Evolutionary conservation across 2,113 vertebrate species (phyloP).

Genomic region (Callopanchax toddi): DNA sequence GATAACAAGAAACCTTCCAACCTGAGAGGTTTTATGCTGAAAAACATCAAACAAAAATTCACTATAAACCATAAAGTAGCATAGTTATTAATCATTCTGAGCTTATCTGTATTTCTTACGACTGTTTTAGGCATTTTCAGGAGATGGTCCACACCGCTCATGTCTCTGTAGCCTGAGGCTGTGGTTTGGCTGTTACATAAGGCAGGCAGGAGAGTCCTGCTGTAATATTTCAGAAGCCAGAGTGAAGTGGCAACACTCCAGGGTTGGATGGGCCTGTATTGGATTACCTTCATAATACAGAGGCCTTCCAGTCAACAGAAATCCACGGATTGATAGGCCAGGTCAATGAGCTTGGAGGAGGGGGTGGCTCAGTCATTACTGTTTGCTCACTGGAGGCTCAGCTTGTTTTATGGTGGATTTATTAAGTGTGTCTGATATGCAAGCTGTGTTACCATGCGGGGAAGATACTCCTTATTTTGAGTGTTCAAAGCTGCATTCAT

Average conservation of each 20-base stretch:
- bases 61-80: background rate
- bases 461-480: too few relatives aligned
- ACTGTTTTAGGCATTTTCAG: background rate
- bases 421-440: background rate
- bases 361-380: slow-evolving; percentile 5
- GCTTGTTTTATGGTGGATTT: slow-evolving; percentile 21
- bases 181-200: slow-evolving; percentile 31
- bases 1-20: background rate
- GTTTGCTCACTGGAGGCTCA: slow-evolving; percentile 22
- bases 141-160: slow-evolving; percentile 9
- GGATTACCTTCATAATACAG: slow-evolving; percentile 40
- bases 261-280: slow-evolving; percentile 42
- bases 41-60: background rate
- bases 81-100: background rate
- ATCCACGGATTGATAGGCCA: slow-evolving; percentile 12
- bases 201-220: slow-evolving; percentile 10
- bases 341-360: slow-evolving; percentile 21
- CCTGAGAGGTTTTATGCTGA: background rate
- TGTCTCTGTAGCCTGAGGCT: slow-evolving; percentile 3
- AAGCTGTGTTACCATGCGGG: background rate
- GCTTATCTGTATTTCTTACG: background rate
- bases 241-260: slow-evolving; percentile 37
- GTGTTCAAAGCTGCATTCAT: too few relatives aligned
- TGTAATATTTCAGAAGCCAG: slow-evolving; percentile 37
- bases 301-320: slow-evolving; percentile 40